A percentile compares a stretch with the other conserved stretches of the same genome.
These are phyloP conservation scores for Scophthalmus maximus DNA, from an alignment of 2,113 vertebrate species.

Conservation along the genomic window DNA sequence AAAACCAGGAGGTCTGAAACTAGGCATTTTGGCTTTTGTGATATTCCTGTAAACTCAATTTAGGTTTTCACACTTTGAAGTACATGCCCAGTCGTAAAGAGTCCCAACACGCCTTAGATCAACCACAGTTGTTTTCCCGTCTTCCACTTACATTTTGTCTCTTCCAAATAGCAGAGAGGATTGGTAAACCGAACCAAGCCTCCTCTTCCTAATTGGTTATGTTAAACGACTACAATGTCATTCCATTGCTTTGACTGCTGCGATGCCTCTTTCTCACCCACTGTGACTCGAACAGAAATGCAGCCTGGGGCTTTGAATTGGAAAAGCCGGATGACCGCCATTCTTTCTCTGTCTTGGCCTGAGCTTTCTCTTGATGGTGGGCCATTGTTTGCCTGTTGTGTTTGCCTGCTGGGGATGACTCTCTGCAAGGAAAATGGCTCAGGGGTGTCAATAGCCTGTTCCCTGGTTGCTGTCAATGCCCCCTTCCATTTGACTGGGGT, in stretches of 20 bases:
- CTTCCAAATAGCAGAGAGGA: conserved; percentile 22
- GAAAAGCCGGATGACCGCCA: conserved; percentile 50
- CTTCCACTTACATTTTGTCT: conserved; percentile 47
- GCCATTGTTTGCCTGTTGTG: conserved; percentile 73
- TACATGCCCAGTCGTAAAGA: no score
- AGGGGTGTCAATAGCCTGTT: conserved; percentile 72
- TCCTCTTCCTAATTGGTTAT: conserved; percentile 30
- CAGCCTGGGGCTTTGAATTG: conserved; percentile 63
- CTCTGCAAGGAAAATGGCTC: conserved; percentile 61
- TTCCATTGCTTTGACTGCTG: conserved; percentile 2
- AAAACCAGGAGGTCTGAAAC: conserved; percentile 2
- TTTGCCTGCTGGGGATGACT: conserved; percentile 68
- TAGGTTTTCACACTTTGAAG: not conserved
- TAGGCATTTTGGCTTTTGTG: not conserved
- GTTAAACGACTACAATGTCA: conserved; percentile 19
- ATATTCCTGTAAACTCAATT: not conserved
- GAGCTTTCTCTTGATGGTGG: conserved; percentile 61
- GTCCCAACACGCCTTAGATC: conserved; percentile 5
- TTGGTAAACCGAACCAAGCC: conserved; percentile 22
- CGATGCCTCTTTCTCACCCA: conserved; percentile 22
- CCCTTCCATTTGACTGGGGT: conserved; percentile 48
- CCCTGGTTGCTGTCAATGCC: conserved; percentile 47
- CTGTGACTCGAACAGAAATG: conserved; percentile 32
- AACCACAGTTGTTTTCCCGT: conserved; percentile 15
- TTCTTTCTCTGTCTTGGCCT: conserved; percentile 37